Evolutionary conservation across 1,140 invertebrate species (phyloP), one percentile per base, ranked within the genome.

Genomic region (Melipona quadrifasciata): DNA sequence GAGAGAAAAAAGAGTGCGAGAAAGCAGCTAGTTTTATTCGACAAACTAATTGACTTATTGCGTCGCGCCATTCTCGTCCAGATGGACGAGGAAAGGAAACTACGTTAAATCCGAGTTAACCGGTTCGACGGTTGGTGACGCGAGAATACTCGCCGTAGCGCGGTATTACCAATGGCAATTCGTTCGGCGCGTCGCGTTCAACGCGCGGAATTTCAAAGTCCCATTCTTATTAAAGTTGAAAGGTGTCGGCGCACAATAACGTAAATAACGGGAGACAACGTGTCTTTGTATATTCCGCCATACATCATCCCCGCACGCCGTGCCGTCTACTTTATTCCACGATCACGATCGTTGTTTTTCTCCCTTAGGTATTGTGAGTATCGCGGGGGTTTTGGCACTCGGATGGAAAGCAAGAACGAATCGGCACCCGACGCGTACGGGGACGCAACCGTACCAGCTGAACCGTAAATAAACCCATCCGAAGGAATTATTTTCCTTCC

Each of bases 381-480:
- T 85, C 74, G 65, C 47, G 55, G 72, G 67, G 76, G 74, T 86
- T 88, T 86, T 88, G 84, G 61, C 82, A 75, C 86, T 79, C 73
- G 61, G 78, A 86, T 74, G 76, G 64, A 81, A 77, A 76, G 80
- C 79, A 85, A 76, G 75, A 86, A 85, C 79, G 75, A 86, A 89
- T 86, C 78, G 81, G 87, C 85, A 85, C 68, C 64, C 81, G 79
- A 82, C 78, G 80, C 55, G 70, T 78, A 80, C 31, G 71, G 71
- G 39, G 82, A 67, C 70, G 85, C 84, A 78, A 89, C 85, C 84
- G 70, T 82, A 78, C 51, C 86, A 86, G 71, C 70, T 85, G 87
- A 90, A 86, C 79, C 83, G 78, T 86, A 84, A 87, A 78, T 88
- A 88, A 90, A 86, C 86, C 80, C 85, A 86, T 88, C 82, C 86